Conservation (phyloP, 1,140 invertebrate genomes). For the Papilio dardanus region DNA sequence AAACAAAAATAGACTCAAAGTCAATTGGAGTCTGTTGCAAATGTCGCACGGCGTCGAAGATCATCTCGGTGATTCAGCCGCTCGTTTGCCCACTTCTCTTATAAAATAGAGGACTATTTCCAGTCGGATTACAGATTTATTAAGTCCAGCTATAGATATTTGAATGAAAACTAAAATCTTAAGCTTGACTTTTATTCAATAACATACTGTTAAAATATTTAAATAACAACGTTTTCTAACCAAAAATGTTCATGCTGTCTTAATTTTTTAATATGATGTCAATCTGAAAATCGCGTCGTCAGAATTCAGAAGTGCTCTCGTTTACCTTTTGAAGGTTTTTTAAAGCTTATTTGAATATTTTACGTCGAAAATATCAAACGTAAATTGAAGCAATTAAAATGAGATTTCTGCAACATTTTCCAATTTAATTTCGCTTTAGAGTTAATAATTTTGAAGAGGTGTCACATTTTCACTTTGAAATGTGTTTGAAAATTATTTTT, state of each 20-base stretch:
- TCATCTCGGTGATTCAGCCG: no score
- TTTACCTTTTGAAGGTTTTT: neutral
- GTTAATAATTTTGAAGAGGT: neutral
- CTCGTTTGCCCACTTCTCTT: no score
- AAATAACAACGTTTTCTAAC: neutral
- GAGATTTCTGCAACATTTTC: conserved; percentile 1
- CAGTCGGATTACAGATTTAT: neutral
- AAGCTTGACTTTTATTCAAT: no score
- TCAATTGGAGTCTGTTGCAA: no score
- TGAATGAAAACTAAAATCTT: no score
- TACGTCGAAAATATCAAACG: neutral
- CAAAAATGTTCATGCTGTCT: neutral
- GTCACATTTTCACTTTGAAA: neutral
- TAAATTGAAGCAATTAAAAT: neutral
- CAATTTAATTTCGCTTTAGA: neutral
- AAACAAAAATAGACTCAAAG: neutral
- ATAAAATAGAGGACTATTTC: neutral
- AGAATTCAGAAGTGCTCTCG: conserved; percentile 2
- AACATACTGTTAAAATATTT: neutral
- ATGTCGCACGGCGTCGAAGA: no score
- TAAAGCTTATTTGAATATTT: neutral
- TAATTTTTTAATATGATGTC: neutral
- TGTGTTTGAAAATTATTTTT: neutral
- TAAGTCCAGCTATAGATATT: no score
- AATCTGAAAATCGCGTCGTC: neutral